Evolutionary conservation across 2,113 vertebrate species (phyloP).

Genomic region (Crypturellus undulatus): DNA sequence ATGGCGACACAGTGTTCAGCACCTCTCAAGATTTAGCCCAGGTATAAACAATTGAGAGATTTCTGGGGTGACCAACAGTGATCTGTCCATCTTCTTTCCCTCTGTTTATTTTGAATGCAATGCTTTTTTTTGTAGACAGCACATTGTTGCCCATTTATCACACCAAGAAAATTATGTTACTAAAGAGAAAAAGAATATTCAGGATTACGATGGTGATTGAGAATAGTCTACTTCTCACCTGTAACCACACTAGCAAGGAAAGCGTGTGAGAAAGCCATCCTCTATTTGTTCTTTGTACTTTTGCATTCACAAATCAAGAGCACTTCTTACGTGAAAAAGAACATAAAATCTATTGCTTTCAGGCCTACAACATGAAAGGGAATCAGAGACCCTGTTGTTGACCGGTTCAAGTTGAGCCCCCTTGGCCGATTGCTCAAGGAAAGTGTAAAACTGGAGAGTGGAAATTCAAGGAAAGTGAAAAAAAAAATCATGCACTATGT

Average conservation of each 20-base stretch:
- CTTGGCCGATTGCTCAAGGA: constrained; percentile 11
- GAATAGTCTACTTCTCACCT: neutral
- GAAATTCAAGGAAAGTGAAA: constrained; percentile 22
- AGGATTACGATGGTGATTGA: neutral
- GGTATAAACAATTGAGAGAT: neutral
- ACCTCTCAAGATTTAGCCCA: neutral
- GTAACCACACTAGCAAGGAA: neutral
- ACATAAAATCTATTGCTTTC: neutral
- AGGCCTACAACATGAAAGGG: constrained; percentile 26
- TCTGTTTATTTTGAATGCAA: neutral
- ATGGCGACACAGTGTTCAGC: neutral
- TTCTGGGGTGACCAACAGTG: neutral
- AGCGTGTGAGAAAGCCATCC: neutral
- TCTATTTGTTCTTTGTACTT: neutral
- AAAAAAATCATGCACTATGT: neutral
- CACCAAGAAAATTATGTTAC: neutral
- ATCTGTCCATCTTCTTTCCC: neutral
- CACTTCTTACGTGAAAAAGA: neutral
- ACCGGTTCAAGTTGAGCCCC: constrained; percentile 45
- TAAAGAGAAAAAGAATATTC: neutral
- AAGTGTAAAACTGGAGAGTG: constrained; percentile 18
- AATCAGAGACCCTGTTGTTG: constrained; percentile 3
- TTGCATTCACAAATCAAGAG: neutral
- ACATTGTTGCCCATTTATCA: neutral
- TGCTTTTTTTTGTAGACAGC: neutral